Evolutionary conservation across 2,888 invertebrate genomes (phyloP), one percentile per base, ranked within the genome.

Genomic region (Gryllus longicercus): DNA sequence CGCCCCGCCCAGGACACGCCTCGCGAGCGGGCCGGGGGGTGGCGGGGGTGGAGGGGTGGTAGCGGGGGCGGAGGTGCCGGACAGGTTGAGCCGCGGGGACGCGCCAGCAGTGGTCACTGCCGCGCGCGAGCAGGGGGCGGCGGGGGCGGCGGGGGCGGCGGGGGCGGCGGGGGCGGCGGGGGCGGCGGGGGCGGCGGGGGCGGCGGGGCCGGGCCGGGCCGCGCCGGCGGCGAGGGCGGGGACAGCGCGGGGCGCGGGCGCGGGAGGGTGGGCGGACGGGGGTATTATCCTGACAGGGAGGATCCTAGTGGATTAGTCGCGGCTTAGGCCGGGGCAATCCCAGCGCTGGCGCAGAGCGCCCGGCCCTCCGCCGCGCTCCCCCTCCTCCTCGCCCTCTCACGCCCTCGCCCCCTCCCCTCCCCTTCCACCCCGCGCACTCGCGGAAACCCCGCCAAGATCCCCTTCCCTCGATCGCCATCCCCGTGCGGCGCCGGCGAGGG

Each of bases 241-340:
- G 38, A 38, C 38, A 38, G 38, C 38, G 38, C 38, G 11, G 63
- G 63, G 63, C 5, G 63, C 63, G n/a, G 63, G n/a, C 8, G 63
- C 63, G 63, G 63, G 63, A 2, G 63, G n/a, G 63, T 0, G 63
- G 63, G 63, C 16, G 14, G 63, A 12, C 63, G 63, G 63, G 38
- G 63, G 63, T 63, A 63, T 63, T 63, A 63, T 63, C 63, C 63
- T 63, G 63, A 63, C 63, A 63, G 63, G 63, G 63, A 63, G 63
- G 63, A 63, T 63, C 63, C 63, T n/a, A n/a, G 16, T 63, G 63
- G 63, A 63, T 63, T 63, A 63, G 63, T 63, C 63, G 63, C 63
- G 63, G 63, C 63, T 63, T 63, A 63, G 63, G 63, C 63, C 63
- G n/a, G 63, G 63, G 63, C 63, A 63, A 63, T 63, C 63, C 63